Base-by-base conservation (phyloP, 2,888 invertebrate genomes). In the Adela reaumurella region DNA sequence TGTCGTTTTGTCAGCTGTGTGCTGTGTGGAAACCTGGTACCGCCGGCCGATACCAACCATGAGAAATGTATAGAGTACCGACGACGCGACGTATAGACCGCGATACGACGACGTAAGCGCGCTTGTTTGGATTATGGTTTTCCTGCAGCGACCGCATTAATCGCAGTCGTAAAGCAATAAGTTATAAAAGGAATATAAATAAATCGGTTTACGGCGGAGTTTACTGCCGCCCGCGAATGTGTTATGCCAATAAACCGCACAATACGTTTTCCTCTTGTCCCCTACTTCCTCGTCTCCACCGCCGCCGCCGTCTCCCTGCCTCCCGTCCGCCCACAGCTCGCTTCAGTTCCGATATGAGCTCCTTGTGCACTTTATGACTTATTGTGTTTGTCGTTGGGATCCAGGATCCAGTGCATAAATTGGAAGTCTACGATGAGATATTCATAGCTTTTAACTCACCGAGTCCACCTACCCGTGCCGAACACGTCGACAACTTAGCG, bases 141-240 rank as follows among this genome's bases (percentile, higher is more conserved):
- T 60, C 60, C 58, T 62, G 63, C 62, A 59, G 59, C 59, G 59
- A 60, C 61, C 63, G 62, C 64, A 65, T 67, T 68, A 67, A 68
- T 67, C 63, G 62, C 58, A 59, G 63, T 65, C 67, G 64, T 69
- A 68, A 68, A 68, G 63, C 67, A 64, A 66, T 67, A 68, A 64
- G 64, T 66, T 68, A 65, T 69, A 67, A 68, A 69, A 68, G 59
- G 65, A 65, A 67, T 67, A 67, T 67, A 69, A 67, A 69, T 68
- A 68, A 65, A 68, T 67, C 64, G 66, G 62, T 67, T 68, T 67
- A 68, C 63, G 60, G 59, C 60, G 57, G 61, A 35, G 63, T 69
- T 68, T 68, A 69, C 66, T 61, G 62, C 66, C 62, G 64, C 67
- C 63, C 63, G 63, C 68, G 63, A 63, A 64, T 67, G 62, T 64